phyloP scores from a whole-genome alignment of 2,888 invertebrate genomes.

The Axea sp. region DNA sequence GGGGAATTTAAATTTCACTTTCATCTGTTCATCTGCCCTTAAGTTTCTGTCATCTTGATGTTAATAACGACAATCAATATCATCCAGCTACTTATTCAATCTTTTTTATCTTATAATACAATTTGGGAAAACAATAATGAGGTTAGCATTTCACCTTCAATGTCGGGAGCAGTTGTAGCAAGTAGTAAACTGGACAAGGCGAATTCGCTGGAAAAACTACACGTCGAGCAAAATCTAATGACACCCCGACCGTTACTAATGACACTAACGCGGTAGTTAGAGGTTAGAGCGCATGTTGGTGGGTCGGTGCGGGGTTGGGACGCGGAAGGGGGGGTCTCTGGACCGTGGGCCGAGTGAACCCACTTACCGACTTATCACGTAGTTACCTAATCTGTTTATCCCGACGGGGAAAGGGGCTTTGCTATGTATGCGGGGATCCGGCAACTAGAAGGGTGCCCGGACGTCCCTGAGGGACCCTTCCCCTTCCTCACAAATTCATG shows the following conservation, averaged over 20 bases:
- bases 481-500: constrained; percentile 62
- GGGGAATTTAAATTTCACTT: too few relatives aligned
- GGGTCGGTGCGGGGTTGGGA: constrained; percentile 65
- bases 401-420: constrained; percentile 69
- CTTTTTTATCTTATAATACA: constrained; percentile 51
- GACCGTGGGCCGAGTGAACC: constrained; percentile 77
- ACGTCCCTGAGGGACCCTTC: constrained; percentile 72
- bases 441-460: constrained; percentile 73
- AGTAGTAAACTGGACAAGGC: constrained; percentile 58
- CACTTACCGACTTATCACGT: constrained; percentile 80
- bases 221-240: constrained; percentile 78
- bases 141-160: constrained; percentile 57
- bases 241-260: constrained; percentile 79
- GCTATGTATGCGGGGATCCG: constrained; percentile 59
- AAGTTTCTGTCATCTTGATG: too few relatives aligned
- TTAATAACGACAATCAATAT: constrained; percentile 35
- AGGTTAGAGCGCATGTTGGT: constrained; percentile 76
- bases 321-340: constrained; percentile 62
- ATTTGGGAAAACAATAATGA: constrained; percentile 48
- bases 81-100: constrained; percentile 42
- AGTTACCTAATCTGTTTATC: constrained; percentile 80
- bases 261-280: constrained; percentile 79
- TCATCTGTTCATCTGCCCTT: too few relatives aligned
- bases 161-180: constrained; percentile 59
- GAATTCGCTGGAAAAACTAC: constrained; percentile 72